Evolutionary conservation across 2,888 invertebrate species (phyloP).

Genomic region (Andrena bucephala): DNA sequence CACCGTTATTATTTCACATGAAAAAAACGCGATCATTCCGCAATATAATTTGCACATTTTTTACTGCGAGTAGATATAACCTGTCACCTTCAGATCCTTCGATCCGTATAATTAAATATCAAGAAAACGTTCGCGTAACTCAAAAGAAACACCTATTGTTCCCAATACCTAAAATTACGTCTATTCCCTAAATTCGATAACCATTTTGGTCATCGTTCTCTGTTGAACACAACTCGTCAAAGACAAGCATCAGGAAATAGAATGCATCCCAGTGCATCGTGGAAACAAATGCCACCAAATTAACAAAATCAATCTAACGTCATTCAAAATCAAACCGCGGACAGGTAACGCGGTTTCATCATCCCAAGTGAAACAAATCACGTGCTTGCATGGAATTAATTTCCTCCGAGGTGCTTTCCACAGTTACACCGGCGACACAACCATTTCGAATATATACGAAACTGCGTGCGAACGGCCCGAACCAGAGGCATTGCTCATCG

Average conservation of each 20-base stretch:
- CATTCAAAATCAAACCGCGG: neutral
- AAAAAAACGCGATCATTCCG: slow-evolving; percentile 6
- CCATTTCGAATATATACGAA: neutral
- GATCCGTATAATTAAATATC: too few relatives aligned
- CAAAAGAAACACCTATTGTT: neutral
- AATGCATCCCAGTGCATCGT: neutral
- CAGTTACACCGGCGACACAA: neutral
- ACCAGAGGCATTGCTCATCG: slow-evolving; percentile 12
- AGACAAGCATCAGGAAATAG: neutral
- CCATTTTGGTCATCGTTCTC: neutral
- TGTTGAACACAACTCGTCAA: neutral
- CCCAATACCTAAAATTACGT: too few relatives aligned
- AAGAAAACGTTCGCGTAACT: too few relatives aligned
- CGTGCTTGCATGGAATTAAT: slow-evolving; percentile 42
- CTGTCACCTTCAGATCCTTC: neutral
- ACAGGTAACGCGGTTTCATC: slow-evolving; percentile 47
- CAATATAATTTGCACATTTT: slow-evolving; percentile 40
- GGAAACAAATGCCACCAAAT: neutral
- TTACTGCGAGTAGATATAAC: slow-evolving; percentile 9
- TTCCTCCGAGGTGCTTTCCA: neutral
- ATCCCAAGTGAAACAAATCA: slow-evolving; percentile 41
- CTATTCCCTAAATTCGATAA: neutral
- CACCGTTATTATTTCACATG: neutral
- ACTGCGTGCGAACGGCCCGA: neutral
- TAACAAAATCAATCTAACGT: neutral